These are phyloP conservation scores for Sparus aurata DNA, from an alignment of 2,797 vertebrate genomes.

Conservation along the genomic window DNA sequence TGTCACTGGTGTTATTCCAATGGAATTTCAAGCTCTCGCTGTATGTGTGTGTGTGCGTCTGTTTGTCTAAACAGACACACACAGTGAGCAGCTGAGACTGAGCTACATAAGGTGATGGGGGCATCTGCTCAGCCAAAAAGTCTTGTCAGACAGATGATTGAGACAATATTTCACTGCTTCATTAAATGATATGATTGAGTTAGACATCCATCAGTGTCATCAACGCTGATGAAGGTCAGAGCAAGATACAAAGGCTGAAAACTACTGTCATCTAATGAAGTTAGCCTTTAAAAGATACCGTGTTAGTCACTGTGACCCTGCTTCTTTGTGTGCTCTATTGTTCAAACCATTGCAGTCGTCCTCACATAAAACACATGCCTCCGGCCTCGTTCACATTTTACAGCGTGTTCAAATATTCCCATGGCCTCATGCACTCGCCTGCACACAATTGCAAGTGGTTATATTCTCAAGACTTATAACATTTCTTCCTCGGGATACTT, in stretches of 20 bases:
- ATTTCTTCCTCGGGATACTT: not conserved
- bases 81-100: conserved; percentile 21
- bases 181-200: not conserved
- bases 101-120: not conserved
- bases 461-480: not conserved
- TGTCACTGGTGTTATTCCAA: conserved; percentile 35
- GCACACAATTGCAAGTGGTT: not conserved
- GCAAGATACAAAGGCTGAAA: not conserved
- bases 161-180: not conserved
- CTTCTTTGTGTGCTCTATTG: not conserved
- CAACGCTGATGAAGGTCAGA: not conserved
- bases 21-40: conserved; percentile 50
- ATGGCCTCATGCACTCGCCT: not conserved
- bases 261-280: not conserved
- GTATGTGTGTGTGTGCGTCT: conserved; percentile 35
- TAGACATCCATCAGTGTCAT: not conserved
- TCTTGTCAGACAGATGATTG: not conserved
- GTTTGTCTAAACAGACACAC: conserved; percentile 21
- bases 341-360: not conserved
- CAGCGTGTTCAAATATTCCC: conserved; percentile 4
- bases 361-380: not conserved
- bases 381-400: not conserved
- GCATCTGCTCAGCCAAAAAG: not conserved
- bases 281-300: not conserved
- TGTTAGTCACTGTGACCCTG: not conserved